Evolutionary conservation across 1,140 invertebrate species (phyloP), one percentile per base, ranked within the genome.

Genomic region (Leptinotarsa texana): DNA sequence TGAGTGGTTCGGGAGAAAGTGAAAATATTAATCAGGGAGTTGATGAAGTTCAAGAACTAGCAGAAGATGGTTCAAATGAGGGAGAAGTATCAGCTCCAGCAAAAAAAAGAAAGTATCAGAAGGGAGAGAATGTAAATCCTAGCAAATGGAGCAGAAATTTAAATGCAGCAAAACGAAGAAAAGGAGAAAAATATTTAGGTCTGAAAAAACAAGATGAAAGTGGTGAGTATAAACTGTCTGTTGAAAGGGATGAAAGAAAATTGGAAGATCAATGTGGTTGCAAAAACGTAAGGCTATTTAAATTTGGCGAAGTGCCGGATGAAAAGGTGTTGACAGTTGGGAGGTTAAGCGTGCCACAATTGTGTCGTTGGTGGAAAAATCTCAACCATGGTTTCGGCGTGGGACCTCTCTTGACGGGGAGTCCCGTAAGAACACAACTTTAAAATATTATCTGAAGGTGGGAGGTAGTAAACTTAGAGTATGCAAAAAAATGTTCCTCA

Each of bases 161-260:
- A 61, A 71, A 71, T 71, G 57, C 21, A 71, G 57, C 48, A 61
- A 57, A 61, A 61, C 8, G 69, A 71, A 71, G 21, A n/a, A 61
- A 27, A 71, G 69, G 49, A 57, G 18, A 71, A 61, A 57, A 71
- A 62, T 71, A 71, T 62, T 57, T 71, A 0, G 51, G 69, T 24
- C 17, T 71, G 18, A 71, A 71, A 71, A 61, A 71, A 57, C 48
- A 62, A 57, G 49, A 71, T 13, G 42, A 17, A 17, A 22, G 33
- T 15, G 57, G 57, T 61, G 17, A 71, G 57, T 61, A 62, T 22
- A 1, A 61, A 71, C 48, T 24, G 15, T 18, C 21, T 21, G 57
- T 62, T 62, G 17, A 57, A 71, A 61, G 24, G n/a, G 48, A 71
- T 24, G 48, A 57, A n/a, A 61, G 57, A 71, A 62, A 71, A 57